A percentile compares a stretch with the other conserved stretches of the same genome.
phyloP scores from a whole-genome alignment of 2,113 vertebrate genomes.

The Centropus bengalensis region DNA sequence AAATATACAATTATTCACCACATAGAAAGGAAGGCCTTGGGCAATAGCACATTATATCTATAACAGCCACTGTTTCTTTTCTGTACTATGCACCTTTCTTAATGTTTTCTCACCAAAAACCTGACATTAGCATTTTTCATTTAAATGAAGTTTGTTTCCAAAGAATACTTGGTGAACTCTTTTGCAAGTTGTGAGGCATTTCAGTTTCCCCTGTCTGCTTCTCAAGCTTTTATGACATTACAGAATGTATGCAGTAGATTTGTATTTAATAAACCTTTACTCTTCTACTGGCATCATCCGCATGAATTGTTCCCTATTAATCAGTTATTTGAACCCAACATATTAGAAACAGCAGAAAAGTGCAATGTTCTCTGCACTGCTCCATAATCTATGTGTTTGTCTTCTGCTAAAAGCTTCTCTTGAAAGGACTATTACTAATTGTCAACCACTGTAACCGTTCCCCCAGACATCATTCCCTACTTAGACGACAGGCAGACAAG shows the following conservation, averaged over 20 bases:
- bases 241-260: background rate
- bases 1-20: background rate
- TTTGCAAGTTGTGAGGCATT: background rate
- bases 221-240: background rate
- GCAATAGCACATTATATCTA: background rate
- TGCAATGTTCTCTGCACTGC: background rate
- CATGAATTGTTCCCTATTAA: background rate
- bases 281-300: background rate
- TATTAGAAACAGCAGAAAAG: background rate
- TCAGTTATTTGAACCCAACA: constrained; percentile 5
- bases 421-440: constrained; percentile 1
- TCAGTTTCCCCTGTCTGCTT: background rate
- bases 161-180: background rate
- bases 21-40: background rate
- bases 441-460: background rate
- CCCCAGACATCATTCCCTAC: background rate
- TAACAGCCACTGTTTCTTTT: background rate
- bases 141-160: background rate
- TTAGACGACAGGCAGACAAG: background rate
- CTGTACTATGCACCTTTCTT: background rate
- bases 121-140: background rate
- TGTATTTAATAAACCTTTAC: constrained; percentile 2
- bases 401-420: constrained; percentile 32
- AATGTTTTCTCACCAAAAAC: background rate
- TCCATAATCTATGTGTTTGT: background rate